Base-by-base conservation (phyloP, 2,888 invertebrate genomes). In the Endotricha flammealis region DNA sequence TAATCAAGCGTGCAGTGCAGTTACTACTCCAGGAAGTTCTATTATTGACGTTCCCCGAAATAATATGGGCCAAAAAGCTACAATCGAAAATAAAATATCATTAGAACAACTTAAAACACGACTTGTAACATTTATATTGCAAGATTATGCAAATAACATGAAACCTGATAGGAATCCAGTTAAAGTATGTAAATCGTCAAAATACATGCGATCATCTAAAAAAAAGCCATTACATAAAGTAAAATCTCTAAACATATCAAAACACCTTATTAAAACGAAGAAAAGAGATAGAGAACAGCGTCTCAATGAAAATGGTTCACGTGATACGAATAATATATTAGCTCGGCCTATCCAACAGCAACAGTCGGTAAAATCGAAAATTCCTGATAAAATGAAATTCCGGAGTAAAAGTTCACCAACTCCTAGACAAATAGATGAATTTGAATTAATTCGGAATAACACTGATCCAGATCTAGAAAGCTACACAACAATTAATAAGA, bases 1-100 rank as follows among this genome's bases (percentile, higher is more conserved):
- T 11, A 74, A 76, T 43, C 79, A 82, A 57, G 79, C 85, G 35
- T 85, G 87, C 41, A 87, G 87, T 50, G 65, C 75, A 1, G 71
- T 83, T 2, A 56, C 71, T n/a, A 87, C 87, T 8, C 87, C 87
- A 10, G 68, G 75, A 3, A 87, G 85, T 48, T 87, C 87, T 1
- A 67, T 87, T 33, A 67, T 87, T 17, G 75, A 86, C 43, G 62
- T 73, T 1, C 61, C 74, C 7, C 61, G 56, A 20, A 87, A 87
- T 53, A 42, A 64, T 8, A 50, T 59, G 27, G 51, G 48, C 14
- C 50, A 47, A 16, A 65, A 61, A 42, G 16, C 50, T n/a, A 39
- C 38, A 3, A 6, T 58, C 14, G 50, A 60, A 13, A 65, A 61
- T 29, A 74, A 70, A 50, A 72, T 83, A 48, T 81, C 82, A 4